Base-by-base conservation (phyloP, 2,888 invertebrate species). In the Spilarctia lutea region DNA sequence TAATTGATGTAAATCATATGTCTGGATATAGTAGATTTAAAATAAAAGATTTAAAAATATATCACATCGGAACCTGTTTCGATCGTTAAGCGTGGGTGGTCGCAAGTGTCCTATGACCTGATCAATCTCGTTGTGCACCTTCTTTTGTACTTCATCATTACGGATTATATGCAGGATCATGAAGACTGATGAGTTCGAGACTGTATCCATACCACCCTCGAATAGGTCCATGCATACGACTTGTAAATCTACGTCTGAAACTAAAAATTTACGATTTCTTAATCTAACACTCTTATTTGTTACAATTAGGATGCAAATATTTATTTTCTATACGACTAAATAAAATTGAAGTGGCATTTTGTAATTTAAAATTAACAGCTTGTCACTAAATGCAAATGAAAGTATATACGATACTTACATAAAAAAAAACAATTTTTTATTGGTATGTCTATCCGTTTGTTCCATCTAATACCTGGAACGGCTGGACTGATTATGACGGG, bases 191-290 rank as follows among this genome's bases (percentile, higher is more conserved):
- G 97, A 97, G 85, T 97, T 97, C 79, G 96, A 96, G 0, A 97
- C 97, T 0, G 97, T 97, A 90, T 97, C 97, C 71, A 97, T 96
- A 1, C 97, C 97, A 11, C 97, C 97, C 92, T 97, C 96, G 42
- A 97, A 96, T 74, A 97, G 91, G 85, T 97, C 97, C 84, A 97
- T 87, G 83, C 97, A 97, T 2, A 97, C 91, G 0, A 95, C 93
- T 88, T 94, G 92, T 8, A 96, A 89, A 65, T 94, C 93, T 82
- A 94, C 92, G 60, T 91, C 91, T 78, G 92, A 88, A 81, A 93
- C 94, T 94, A 66, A 52, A 63, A 30, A 30, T 2, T 1, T 8
- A 7, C 27, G 18, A 8, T 18, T 30, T n/a, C 16, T 30, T 63
- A 63, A 18, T 30, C n/a, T 30, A 30, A 16, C 27, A 27, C 4